phyloP scores from a whole-genome alignment of 2,888 invertebrate genomes.

The Lasius fuliginosus region DNA sequence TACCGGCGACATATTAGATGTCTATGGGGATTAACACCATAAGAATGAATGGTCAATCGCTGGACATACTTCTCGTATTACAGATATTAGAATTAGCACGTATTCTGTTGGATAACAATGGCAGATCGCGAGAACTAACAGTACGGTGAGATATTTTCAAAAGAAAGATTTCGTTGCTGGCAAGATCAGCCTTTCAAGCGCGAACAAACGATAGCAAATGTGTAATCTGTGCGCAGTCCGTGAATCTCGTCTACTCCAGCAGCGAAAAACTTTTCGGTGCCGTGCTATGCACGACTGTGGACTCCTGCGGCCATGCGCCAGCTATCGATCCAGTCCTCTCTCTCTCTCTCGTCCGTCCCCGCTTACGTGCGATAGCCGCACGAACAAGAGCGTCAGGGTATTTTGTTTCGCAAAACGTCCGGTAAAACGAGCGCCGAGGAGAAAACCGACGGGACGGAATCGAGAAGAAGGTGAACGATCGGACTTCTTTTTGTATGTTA shows the following conservation, averaged over 20 bases:
- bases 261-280: constrained; percentile 74
- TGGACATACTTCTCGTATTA: background rate
- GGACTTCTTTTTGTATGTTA: background rate
- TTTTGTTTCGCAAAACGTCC: constrained; percentile 76
- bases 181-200: constrained; percentile 1
- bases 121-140: background rate
- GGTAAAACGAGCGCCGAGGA: constrained; percentile 69
- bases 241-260: constrained; percentile 67
- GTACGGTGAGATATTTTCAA: background rate
- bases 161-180: background rate
- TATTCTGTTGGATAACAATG: background rate
- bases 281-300: constrained; percentile 64
- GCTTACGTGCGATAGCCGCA: constrained; percentile 59
- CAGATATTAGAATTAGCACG: background rate
- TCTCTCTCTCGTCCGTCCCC: constrained; percentile 51
- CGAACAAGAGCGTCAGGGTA: constrained; percentile 65
- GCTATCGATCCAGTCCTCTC: constrained; percentile 79
- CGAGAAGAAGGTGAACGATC: constrained; percentile 32
- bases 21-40: background rate
- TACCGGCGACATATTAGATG: background rate
- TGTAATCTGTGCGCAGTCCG: constrained; percentile 26
- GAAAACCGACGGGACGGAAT: constrained; percentile 63
- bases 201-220: background rate
- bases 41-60: background rate
- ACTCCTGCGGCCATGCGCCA: constrained; percentile 80